A percentile compares a stretch with the other conserved stretches of the same genome.
phyloP scores from a whole-genome alignment of 2,113 vertebrate genomes.

The Notothenia rossii region DNA sequence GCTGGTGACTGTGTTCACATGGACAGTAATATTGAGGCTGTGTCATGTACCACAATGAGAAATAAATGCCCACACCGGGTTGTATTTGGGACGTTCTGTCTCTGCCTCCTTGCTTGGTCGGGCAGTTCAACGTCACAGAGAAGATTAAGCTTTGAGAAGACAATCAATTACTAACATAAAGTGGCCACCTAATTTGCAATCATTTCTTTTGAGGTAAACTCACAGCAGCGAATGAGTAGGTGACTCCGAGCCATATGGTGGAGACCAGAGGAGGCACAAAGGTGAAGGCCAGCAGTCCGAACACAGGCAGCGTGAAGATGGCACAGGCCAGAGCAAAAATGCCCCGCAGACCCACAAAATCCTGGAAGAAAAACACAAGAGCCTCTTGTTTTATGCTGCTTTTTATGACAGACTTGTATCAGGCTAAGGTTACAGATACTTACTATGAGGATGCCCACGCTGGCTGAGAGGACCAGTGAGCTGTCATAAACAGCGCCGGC shows the following conservation, averaged over 20 bases:
- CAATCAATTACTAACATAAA: too few relatives aligned
- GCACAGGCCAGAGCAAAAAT: constrained; percentile 81
- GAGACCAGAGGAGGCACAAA: constrained; percentile 85
- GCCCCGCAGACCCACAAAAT: constrained; percentile 83
- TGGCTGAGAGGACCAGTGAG: constrained; percentile 84
- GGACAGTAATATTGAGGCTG: too few relatives aligned
- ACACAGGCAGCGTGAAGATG: constrained; percentile 84
- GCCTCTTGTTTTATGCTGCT: fast-evolving
- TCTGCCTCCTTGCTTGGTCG: too few relatives aligned
- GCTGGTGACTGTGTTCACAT: too few relatives aligned
- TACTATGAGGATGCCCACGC: constrained; percentile 85
- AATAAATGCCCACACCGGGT: too few relatives aligned
- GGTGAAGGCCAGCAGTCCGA: constrained; percentile 86
- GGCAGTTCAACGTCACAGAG: too few relatives aligned
- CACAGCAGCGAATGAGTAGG: constrained; percentile 88
- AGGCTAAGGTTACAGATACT: constrained; percentile 52
- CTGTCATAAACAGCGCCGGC: constrained; percentile 86
- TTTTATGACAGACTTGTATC: background rate
- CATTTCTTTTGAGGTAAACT: constrained; percentile 53
- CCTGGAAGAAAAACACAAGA: constrained; percentile 63
- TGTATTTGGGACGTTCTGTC: too few relatives aligned
- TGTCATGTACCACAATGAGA: too few relatives aligned
- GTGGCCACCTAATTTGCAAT: too few relatives aligned
- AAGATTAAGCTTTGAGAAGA: too few relatives aligned
- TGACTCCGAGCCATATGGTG: constrained; percentile 86